Evolutionary conservation across 2,888 invertebrate species (phyloP).

Genomic region (Octonoba sinensis): DNA sequence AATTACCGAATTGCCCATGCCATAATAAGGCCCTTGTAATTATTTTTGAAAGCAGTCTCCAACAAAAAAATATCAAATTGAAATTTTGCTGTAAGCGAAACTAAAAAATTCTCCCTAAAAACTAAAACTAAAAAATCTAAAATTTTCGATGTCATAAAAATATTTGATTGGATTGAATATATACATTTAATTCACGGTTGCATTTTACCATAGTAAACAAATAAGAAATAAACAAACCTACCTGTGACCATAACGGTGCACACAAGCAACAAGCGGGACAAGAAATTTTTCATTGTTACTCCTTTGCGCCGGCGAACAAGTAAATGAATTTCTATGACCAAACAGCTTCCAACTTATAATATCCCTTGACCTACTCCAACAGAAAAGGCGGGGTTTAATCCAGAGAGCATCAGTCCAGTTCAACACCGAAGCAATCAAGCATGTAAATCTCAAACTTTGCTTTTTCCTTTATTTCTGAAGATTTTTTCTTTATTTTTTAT

Average conservation of each 20-base stretch:
- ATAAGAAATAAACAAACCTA: constrained; percentile 11
- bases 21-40: too few relatives aligned
- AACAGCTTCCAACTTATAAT: constrained; percentile 45
- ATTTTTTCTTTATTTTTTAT: not conserved
- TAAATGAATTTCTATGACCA: constrained; percentile 9
- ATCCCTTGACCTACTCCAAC: constrained; percentile 54
- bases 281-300: constrained; percentile 35
- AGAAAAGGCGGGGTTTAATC: constrained; percentile 21
- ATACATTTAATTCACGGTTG: not conserved
- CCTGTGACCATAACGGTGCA: constrained; percentile 29
- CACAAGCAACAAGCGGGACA: constrained; percentile 16
- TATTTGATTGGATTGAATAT: not conserved
- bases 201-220: not conserved
- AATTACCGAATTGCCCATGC: too few relatives aligned
- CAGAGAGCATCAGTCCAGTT: constrained; percentile 5
- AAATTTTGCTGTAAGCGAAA: too few relatives aligned
- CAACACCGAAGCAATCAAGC: constrained; percentile 30
- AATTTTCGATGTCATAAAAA: not conserved
- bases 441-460: constrained; percentile 14
- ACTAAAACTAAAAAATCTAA: not conserved
- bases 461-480: constrained; percentile 3
- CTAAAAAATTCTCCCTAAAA: not conserved
- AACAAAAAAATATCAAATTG: too few relatives aligned
- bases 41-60: too few relatives aligned
- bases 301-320: not conserved